These are phyloP conservation scores for Meloidogyne floridensis DNA, from an alignment of 1,140 invertebrate species.

Conservation along the genomic window DNA sequence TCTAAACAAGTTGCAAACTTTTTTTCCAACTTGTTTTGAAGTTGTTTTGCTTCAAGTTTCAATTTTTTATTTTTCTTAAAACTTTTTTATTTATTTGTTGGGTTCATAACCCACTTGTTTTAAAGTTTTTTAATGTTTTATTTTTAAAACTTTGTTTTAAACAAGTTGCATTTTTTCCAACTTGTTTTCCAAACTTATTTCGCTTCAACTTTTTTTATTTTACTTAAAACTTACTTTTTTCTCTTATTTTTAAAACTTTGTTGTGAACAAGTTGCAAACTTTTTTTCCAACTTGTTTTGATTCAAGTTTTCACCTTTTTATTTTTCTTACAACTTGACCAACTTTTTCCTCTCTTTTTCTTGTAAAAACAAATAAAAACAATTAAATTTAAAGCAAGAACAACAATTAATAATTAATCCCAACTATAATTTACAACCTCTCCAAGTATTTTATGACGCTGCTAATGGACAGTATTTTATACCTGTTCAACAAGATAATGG, in stretches of 20 bases:
- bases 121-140: no score
- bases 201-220: no score
- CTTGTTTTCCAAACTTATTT: not conserved
- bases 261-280: no score
- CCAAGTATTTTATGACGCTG: conserved; percentile 41
- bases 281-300: not conserved
- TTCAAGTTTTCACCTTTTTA: not conserved
- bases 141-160: no score
- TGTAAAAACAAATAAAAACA: not conserved
- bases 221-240: no score
- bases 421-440: conserved; percentile 40
- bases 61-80: no score
- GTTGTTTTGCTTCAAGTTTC: no score
- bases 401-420: conserved; percentile 15
- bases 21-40: no score
- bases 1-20: no score
- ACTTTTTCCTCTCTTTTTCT: not conserved
- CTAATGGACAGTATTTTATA: conserved; percentile 50
- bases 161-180: not conserved
- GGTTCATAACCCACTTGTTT: no score
- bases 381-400: conserved; percentile 23
- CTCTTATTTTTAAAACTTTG: no score
- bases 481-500: not conserved
- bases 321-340: not conserved
- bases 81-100: no score